A percentile compares a stretch with the other conserved stretches of the same genome.
phyloP scores from a whole-genome alignment of 2,113 vertebrate species.

The Chamaetylas fuelleborni region DNA sequence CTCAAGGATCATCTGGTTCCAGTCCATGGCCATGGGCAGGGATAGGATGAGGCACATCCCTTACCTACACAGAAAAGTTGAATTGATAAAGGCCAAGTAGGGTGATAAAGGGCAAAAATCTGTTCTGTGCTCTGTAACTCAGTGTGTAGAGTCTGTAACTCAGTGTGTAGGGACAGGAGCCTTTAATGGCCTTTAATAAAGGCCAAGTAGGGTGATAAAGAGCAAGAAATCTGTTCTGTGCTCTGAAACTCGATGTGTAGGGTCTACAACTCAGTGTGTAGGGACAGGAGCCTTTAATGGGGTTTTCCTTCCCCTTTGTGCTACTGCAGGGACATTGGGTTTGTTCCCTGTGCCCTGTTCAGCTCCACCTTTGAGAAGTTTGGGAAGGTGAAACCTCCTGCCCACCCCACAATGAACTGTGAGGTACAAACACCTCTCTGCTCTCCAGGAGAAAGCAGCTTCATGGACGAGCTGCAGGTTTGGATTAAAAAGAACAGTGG shows the following conservation, averaged over 20 bases:
- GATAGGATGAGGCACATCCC: neutral
- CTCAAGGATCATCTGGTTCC: neutral
- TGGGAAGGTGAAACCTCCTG: neutral
- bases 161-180: neutral
- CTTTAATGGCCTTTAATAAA: neutral
- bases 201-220: neutral
- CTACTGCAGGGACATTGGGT: neutral
- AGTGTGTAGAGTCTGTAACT: neutral
- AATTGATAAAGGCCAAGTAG: neutral
- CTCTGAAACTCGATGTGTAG: neutral
- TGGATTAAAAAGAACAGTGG: neutral
- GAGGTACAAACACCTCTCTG: neutral
- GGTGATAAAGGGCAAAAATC: neutral
- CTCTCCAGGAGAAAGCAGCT: neutral
- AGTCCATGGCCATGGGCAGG: neutral
- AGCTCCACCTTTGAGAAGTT: neutral
- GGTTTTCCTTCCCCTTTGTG: neutral
- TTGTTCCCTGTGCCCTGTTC: neutral
- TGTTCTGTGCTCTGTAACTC: neutral
- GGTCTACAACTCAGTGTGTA: too few relatives aligned
- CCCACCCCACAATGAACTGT: neutral
- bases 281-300: neutral
- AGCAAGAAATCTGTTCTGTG: neutral
- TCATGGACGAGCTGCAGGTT: neutral
- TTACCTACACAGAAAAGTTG: neutral